Conservation (phyloP, 1,140 invertebrate genomes). For the Hylyphantes graminicola region DNA sequence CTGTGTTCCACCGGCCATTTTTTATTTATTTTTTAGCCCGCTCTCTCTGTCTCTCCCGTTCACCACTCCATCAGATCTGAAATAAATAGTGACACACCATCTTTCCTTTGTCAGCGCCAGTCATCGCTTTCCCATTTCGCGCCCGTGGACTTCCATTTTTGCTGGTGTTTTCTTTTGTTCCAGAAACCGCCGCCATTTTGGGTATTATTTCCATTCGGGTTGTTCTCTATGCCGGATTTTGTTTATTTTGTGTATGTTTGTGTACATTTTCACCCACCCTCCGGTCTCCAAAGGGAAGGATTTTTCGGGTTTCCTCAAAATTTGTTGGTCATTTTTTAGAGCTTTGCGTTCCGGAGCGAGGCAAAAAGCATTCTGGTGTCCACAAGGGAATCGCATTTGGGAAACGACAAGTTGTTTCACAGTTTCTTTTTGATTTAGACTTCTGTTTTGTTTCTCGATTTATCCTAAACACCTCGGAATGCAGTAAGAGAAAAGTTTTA, state of each 20-base stretch:
- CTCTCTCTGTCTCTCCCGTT: slow-evolving; percentile 9
- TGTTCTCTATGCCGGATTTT: background rate
- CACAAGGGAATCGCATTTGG: slow-evolving; percentile 50
- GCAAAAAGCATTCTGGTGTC: slow-evolving; percentile 48
- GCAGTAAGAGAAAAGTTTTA: background rate
- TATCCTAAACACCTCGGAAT: slow-evolving; percentile 28
- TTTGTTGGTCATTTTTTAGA: slow-evolving; percentile 57
- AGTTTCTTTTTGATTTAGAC: slow-evolving; percentile 12
- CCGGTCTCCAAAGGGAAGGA: background rate
- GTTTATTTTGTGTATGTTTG: slow-evolving; percentile 39
- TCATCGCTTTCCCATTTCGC: slow-evolving; percentile 54
- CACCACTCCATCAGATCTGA: slow-evolving; percentile 59
- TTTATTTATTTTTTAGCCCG: background rate
- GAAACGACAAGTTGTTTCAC: slow-evolving; percentile 16
- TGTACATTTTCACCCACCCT: slow-evolving; percentile 22
- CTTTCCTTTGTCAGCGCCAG: slow-evolving; percentile 51
- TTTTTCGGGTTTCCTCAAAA: background rate
- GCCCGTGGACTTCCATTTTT: slow-evolving; percentile 32
- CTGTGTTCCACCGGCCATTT: slow-evolving; percentile 38
- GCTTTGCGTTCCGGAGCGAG: slow-evolving; percentile 25
- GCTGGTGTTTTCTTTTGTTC: slow-evolving; percentile 38
- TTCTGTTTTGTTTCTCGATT: slow-evolving; percentile 20
- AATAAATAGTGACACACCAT: slow-evolving; percentile 60
- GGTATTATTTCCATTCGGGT: slow-evolving; percentile 33
- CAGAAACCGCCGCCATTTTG: slow-evolving; percentile 39